Percentiles rank a stretch among this genome's conserved stretches.
Evolutionary conservation across 2,113 vertebrate species (phyloP).

Genomic region (Peromyscus leucopus): DNA sequence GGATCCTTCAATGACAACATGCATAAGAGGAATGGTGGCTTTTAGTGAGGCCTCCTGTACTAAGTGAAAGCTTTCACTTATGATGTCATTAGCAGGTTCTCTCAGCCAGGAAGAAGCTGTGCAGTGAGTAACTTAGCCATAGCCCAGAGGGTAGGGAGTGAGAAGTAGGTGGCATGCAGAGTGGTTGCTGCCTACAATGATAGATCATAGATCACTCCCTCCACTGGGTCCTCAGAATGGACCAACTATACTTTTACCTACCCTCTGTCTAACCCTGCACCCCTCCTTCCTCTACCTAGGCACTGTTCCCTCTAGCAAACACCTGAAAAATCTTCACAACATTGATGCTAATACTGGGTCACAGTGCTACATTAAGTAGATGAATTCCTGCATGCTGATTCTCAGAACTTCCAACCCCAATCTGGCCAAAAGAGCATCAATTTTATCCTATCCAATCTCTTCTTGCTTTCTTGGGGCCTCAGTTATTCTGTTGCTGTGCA

Average conservation of each 20-base stretch:
- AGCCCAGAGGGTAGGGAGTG: fast-evolving
- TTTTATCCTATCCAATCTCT: background rate
- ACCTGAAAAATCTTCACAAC: fast-evolving
- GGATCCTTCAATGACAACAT: background rate
- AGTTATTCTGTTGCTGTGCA: background rate
- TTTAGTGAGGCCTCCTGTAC: background rate
- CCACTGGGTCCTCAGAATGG: background rate
- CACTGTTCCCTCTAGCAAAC: background rate
- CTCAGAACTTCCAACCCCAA: background rate
- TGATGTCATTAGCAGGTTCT: no score
- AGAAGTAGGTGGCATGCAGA: background rate
- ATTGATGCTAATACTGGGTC: background rate
- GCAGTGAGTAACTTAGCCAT: background rate
- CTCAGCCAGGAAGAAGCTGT: background rate
- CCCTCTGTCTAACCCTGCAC: background rate
- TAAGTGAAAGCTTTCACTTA: background rate
- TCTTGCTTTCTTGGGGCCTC: background rate
- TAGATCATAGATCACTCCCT: background rate
- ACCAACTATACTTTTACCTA: no score
- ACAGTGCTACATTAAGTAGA: background rate
- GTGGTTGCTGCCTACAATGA: no score
- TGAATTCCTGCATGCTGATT: background rate
- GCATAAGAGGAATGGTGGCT: background rate
- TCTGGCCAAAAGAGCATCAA: background rate
- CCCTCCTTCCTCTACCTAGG: fast-evolving